phyloP scores from a whole-genome alignment of 2,888 invertebrate species.

The Elysia crispata region DNA sequence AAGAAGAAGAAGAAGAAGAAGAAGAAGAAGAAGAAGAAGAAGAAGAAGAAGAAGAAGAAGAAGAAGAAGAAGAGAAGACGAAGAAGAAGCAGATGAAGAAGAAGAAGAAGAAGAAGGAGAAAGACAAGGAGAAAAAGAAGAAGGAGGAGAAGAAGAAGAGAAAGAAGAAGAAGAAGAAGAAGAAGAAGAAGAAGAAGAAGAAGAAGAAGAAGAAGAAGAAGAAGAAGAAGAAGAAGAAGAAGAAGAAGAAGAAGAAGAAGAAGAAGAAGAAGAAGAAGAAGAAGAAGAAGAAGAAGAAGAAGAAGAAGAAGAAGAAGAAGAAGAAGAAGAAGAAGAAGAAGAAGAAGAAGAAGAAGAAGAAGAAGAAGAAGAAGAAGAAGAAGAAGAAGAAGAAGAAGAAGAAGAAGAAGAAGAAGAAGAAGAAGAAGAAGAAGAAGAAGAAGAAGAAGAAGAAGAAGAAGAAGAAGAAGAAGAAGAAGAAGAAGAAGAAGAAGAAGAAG shows the following conservation, averaged over 20 bases:
- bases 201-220: not conserved
- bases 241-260: not conserved
- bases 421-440: constrained; percentile 19
- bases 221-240: constrained; percentile 7
- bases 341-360: not conserved
- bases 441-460: constrained; percentile 9
- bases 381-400: constrained; percentile 19
- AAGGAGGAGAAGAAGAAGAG: not conserved
- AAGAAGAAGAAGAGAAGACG: not conserved
- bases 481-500: not conserved
- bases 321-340: too few species aligned
- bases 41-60: too few species aligned
- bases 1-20: too few species aligned
- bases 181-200: not conserved
- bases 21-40: too few species aligned
- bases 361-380: constrained; percentile 19
- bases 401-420: constrained; percentile 15
- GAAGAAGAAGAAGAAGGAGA: too few species aligned
- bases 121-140: too few species aligned
- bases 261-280: not conserved
- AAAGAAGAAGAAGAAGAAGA: not conserved
- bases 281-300: constrained; percentile 3
- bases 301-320: constrained; percentile 1
- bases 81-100: too few species aligned
- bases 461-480: constrained; percentile 25